Evolutionary conservation across 2,888 invertebrate genomes (phyloP).

Genomic region (Eupithecia pulchellata): DNA sequence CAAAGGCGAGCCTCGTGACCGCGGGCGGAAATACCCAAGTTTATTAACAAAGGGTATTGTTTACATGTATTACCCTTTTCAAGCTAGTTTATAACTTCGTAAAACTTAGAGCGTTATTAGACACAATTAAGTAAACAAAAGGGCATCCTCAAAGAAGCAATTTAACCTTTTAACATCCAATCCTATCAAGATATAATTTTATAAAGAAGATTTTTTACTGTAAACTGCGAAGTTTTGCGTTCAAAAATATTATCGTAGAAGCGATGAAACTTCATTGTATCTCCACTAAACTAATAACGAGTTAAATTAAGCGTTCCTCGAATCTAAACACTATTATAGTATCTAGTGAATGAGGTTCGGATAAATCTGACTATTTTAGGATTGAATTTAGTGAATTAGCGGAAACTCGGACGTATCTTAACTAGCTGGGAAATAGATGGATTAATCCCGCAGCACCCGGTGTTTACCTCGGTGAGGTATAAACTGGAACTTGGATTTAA

Average conservation of each 20-base stretch:
- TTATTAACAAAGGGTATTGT: slow-evolving; percentile 37
- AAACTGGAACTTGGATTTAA: slow-evolving; percentile 42
- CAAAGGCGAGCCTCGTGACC: slow-evolving; percentile 12
- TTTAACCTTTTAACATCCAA: neutral
- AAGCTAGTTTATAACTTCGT: slow-evolving; percentile 25
- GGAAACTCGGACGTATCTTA: slow-evolving; percentile 48
- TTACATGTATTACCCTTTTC: slow-evolving; percentile 29
- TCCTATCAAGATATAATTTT: neutral
- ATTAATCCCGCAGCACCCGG: slow-evolving; percentile 38
- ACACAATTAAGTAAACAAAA: neutral
- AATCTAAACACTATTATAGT: slow-evolving; percentile 30
- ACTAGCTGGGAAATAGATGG: slow-evolving; percentile 47
- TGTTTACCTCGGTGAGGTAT: slow-evolving; percentile 39
- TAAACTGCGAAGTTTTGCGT: neutral
- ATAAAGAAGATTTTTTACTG: neutral
- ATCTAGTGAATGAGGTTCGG: slow-evolving; percentile 38
- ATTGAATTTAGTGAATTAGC: slow-evolving; percentile 52
- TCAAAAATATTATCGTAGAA: neutral
- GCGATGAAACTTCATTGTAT: no score
- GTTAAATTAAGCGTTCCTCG: neutral
- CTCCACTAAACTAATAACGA: neutral
- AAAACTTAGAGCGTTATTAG: slow-evolving; percentile 11
- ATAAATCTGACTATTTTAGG: slow-evolving; percentile 50
- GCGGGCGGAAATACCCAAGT: slow-evolving; percentile 28
- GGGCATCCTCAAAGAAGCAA: neutral